Evolutionary conservation across 2,113 vertebrate genomes (phyloP).

Genomic region (Malaclemys terrapin): DNA sequence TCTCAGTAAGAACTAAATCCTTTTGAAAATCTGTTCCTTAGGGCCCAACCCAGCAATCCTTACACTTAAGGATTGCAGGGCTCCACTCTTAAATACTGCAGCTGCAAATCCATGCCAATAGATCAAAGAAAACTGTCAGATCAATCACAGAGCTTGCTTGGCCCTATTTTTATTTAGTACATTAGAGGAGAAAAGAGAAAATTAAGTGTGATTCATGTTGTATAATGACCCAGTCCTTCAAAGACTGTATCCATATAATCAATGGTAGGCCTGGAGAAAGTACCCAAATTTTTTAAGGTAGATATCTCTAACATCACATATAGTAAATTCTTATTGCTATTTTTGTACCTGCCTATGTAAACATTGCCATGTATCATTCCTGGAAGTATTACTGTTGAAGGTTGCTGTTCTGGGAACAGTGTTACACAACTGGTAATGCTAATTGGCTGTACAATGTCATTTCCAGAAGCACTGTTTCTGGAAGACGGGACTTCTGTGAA

Average conservation of each 20-base stretch:
- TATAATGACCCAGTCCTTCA: neutral
- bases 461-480: constrained; percentile 32
- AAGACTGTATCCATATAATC: constrained; percentile 48
- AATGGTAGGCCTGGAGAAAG: neutral
- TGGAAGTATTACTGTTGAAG: constrained; percentile 39
- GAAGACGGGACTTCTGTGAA: constrained; percentile 47
- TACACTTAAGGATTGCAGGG: neutral
- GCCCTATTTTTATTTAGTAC: neutral
- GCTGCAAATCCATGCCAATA: neutral
- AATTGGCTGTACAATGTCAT: constrained; percentile 54
- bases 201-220: neutral
- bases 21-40: neutral
- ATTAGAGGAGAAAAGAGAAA: neutral
- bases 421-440: constrained; percentile 46
- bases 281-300: neutral
- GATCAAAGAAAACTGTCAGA: neutral
- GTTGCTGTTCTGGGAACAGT: constrained; percentile 50
- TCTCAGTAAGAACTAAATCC: neutral
- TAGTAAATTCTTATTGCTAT: neutral
- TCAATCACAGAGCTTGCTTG: neutral
- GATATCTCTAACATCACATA: neutral
- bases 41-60: neutral
- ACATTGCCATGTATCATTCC: neutral
- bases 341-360: neutral
- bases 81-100: neutral